These are phyloP conservation scores for Papilio polytes DNA, from an alignment of 1,140 invertebrate species.

Conservation along the genomic window DNA sequence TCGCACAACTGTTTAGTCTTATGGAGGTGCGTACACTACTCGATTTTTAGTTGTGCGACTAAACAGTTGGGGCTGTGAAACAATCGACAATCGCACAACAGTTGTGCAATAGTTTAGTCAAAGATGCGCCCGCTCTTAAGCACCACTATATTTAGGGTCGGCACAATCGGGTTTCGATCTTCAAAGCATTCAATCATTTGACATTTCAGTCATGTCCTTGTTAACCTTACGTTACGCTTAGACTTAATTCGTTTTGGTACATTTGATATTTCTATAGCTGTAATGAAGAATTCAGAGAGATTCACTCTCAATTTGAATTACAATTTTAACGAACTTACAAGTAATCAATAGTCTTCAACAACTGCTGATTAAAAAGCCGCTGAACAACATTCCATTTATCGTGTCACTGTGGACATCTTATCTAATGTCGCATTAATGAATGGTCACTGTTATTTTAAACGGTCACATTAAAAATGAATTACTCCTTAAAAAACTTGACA, in stretches of 20 bases:
- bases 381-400: background rate
- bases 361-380: background rate
- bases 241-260: too few species aligned
- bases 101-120: background rate
- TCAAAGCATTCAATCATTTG: too few species aligned
- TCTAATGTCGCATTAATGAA: slow-evolving; percentile 18
- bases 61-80: too few species aligned
- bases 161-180: too few species aligned
- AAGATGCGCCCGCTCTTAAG: too few species aligned
- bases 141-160: too few species aligned
- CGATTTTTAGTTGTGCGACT: too few species aligned
- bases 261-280: too few species aligned
- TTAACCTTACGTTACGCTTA: too few species aligned
- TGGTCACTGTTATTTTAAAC: background rate
- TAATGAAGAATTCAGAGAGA: background rate
- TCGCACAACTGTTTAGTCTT: too few species aligned
- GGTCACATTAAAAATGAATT: background rate
- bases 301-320: background rate
- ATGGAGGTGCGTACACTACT: too few species aligned
- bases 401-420: background rate
- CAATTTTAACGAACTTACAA: background rate
- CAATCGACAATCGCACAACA: background rate
- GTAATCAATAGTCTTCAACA: background rate
- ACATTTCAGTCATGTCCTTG: too few species aligned
- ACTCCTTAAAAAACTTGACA: background rate